Percentiles rank a stretch among this genome's conserved stretches.
Conservation (phyloP, 2,797 vertebrate genomes). For the Pyrocephalus nanus region DNA sequence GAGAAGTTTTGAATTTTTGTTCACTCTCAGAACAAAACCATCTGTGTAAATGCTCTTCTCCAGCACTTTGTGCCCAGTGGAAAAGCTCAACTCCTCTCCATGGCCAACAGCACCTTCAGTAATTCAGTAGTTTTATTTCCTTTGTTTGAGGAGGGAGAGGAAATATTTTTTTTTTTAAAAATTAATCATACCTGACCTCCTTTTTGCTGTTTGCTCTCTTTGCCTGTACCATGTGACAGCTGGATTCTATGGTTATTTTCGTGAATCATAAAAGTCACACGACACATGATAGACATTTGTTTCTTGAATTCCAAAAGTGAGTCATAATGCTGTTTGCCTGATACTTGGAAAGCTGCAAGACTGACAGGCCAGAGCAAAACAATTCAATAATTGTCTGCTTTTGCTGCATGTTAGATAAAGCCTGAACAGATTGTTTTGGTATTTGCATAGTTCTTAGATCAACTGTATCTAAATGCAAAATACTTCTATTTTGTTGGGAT, state of each 20-base stretch:
- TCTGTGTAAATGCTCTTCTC: not conserved
- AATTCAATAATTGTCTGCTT: not conserved
- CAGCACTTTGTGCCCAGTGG: not conserved
- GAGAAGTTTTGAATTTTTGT: not conserved
- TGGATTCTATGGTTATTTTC: not conserved
- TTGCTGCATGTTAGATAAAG: not conserved
- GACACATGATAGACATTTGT: not conserved
- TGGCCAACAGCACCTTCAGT: not conserved
- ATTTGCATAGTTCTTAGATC: not conserved
- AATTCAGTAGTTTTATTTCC: not conserved
- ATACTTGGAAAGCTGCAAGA: not conserved
- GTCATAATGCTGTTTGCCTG: conserved; percentile 18
- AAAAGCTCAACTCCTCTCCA: not conserved
- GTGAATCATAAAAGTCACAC: conserved; percentile 43
- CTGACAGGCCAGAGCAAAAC: conserved; percentile 15
- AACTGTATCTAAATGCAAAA: not conserved
- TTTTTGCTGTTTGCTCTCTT: not conserved
- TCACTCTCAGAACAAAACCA: not conserved
- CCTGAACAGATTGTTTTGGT: not conserved
- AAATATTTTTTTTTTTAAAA: not conserved
- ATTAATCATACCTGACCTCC: not conserved
- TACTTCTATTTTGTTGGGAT: not conserved
- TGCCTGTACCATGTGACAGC: not conserved
- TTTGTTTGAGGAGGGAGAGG: not conserved
- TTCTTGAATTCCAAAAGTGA: conserved; percentile 44